Evolutionary conservation across 2,113 vertebrate genomes (phyloP).

Genomic region (Bothrops jararaca): DNA sequence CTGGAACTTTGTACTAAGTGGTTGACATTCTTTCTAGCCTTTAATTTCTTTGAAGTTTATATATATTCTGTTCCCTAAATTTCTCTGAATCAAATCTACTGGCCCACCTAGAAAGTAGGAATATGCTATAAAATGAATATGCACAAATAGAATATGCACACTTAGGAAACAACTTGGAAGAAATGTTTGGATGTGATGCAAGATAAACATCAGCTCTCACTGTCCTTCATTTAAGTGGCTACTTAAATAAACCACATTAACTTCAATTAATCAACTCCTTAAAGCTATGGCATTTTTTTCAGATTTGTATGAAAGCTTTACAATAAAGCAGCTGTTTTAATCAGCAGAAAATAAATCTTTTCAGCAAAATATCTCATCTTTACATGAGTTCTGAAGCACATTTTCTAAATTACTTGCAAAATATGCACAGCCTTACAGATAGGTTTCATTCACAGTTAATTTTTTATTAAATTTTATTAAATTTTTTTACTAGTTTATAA

Average conservation of each 20-base stretch:
- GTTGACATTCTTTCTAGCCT: background rate
- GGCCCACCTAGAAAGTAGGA: background rate
- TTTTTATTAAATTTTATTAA: conserved; percentile 9
- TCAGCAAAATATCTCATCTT: background rate
- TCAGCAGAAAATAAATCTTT: background rate
- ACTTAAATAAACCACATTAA: background rate
- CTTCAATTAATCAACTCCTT: background rate
- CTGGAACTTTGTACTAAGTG: background rate
- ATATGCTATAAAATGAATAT: background rate
- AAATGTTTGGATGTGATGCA: background rate
- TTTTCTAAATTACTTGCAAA: background rate
- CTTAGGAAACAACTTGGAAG: background rate
- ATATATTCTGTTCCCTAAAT: background rate
- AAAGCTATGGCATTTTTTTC: background rate
- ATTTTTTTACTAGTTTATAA: background rate
- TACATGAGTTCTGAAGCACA: background rate
- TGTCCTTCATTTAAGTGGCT: background rate
- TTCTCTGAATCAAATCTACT: background rate
- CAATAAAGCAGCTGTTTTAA: background rate
- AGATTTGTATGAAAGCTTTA: background rate
- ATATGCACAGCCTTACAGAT: background rate
- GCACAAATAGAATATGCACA: background rate
- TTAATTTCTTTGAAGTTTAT: background rate
- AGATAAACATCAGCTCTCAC: background rate
- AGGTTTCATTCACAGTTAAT: background rate